phyloP scores from a whole-genome alignment of 2,888 invertebrate genomes.

The Malthinus flaveolus region DNA sequence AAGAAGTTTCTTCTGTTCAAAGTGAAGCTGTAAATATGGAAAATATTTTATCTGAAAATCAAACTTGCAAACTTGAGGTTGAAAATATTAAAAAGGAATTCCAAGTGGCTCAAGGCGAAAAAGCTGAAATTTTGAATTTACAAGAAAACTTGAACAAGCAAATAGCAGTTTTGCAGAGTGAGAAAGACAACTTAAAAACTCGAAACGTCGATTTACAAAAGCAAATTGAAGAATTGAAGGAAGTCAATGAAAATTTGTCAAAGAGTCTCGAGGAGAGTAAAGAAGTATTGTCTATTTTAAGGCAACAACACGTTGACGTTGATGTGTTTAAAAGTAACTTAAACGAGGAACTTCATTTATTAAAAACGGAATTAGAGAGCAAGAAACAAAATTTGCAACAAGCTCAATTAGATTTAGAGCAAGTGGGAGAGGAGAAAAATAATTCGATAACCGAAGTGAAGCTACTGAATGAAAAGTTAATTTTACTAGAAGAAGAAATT shows the following conservation, averaged over 20 bases:
- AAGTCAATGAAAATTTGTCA: slow-evolving; percentile 12
- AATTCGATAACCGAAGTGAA: too few species aligned
- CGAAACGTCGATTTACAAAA: slow-evolving; percentile 26
- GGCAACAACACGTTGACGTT: too few species aligned
- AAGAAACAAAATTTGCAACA: too few species aligned
- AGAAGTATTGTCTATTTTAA: slow-evolving; percentile 7
- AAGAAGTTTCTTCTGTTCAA: neutral
- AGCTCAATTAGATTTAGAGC: too few species aligned
- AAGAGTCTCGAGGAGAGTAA: neutral
- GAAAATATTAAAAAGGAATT: neutral
- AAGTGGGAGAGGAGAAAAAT: too few species aligned
- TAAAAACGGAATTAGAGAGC: too few species aligned
- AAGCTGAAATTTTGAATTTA: neutral
- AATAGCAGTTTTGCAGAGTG: too few species aligned
- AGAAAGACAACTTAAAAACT: too few species aligned
- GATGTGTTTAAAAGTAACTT: too few species aligned
- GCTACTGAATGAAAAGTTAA: too few species aligned
- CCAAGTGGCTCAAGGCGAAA: neutral
- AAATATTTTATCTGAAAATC: neutral
- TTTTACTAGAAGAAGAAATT: too few species aligned
- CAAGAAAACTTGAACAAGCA: slow-evolving; percentile 27
- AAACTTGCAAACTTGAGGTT: neutral
- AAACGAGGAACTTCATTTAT: too few species aligned
- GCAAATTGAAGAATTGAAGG: slow-evolving; percentile 33
- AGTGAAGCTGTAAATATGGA: neutral